Conservation (phyloP, 2,888 invertebrate genomes). For the Nomada fucata region DNA sequence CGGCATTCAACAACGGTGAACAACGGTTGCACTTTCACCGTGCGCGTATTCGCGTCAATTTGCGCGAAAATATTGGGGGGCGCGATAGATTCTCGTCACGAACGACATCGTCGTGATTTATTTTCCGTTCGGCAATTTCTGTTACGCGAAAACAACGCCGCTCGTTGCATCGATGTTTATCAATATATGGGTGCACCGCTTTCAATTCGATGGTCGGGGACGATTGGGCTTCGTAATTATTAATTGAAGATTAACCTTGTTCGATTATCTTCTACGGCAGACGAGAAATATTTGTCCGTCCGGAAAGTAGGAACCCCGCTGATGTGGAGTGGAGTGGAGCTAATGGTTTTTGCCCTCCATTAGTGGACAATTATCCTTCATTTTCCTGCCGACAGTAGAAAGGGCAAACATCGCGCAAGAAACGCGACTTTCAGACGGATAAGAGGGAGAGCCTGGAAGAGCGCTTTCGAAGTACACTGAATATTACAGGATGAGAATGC, state of each 20-base stretch:
- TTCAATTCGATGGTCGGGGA: too few relatives aligned
- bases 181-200: too few relatives aligned
- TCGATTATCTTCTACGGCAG: neutral
- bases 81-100: neutral
- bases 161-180: neutral
- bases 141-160: neutral
- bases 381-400: neutral
- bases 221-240: neutral
- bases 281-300: neutral
- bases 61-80: constrained; percentile 13
- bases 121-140: neutral
- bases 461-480: neutral
- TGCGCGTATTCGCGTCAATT: constrained; percentile 10
- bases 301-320: neutral
- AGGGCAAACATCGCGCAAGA: constrained; percentile 1
- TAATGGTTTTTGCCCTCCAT: neutral
- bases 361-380: neutral
- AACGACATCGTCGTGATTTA: neutral
- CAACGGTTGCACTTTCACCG: constrained; percentile 26
- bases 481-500: neutral
- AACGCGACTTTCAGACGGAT: neutral
- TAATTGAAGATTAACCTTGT: neutral
- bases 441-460: neutral
- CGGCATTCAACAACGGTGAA: constrained; percentile 7
- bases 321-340: constrained; percentile 11